Percentiles rank a stretch among this genome's conserved stretches.
Conservation (phyloP, 2,113 vertebrate species). For the Eubucco bourcierii region DNA sequence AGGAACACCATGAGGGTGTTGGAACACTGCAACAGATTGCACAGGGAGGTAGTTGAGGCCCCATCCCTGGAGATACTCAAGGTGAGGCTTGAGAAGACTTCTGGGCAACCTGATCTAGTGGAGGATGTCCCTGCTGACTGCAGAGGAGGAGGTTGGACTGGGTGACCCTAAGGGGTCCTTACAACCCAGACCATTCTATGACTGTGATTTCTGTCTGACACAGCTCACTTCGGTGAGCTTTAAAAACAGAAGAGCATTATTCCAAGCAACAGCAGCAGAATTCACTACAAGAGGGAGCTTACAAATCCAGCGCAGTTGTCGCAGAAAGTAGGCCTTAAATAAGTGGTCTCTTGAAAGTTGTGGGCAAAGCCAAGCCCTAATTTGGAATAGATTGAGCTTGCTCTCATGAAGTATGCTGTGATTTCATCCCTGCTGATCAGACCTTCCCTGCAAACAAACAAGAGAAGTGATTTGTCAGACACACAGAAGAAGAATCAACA, state of each 20-base stretch:
- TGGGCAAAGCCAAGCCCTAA: slow-evolving; percentile 92
- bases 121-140: too few species aligned
- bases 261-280: not conserved
- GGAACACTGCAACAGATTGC: too few species aligned
- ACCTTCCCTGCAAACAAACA: slow-evolving; percentile 82
- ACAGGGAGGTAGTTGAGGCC: too few species aligned
- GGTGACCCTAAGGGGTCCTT: too few species aligned
- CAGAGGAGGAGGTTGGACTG: too few species aligned
- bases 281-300: slow-evolving; percentile 69
- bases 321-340: slow-evolving; percentile 95
- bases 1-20: too few species aligned
- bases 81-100: too few species aligned
- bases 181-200: too few species aligned
- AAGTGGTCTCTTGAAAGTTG: slow-evolving; percentile 96
- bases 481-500: not conserved
- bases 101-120: too few species aligned
- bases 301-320: slow-evolving; percentile 98
- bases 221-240: not conserved
- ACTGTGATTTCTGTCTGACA: not conserved
- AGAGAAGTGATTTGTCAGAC: not conserved
- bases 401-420: slow-evolving; percentile 95
- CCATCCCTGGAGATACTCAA: too few species aligned
- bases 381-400: slow-evolving; percentile 95
- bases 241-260: not conserved
- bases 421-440: slow-evolving; percentile 93